phyloP scores from a whole-genome alignment of 2,797 vertebrate species.

The Hoplostethus mediterraneus region DNA sequence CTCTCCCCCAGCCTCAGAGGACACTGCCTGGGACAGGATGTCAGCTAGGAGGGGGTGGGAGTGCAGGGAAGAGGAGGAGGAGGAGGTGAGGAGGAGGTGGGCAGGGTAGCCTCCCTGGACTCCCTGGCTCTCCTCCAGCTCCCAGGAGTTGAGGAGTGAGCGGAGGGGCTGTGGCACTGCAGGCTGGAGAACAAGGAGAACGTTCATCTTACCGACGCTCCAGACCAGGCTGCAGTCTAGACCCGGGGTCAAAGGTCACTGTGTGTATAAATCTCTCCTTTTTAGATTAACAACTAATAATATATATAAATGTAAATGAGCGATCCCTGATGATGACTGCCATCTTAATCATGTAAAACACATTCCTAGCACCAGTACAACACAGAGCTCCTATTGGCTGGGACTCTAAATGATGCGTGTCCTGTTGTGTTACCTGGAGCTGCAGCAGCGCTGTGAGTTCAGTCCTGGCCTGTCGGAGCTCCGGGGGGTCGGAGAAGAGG shows the following conservation, averaged over 20 bases:
- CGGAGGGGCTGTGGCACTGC: constrained; percentile 58
- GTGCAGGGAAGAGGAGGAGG: constrained; percentile 17
- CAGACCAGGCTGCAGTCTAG: too few relatives aligned
- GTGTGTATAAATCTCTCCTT: too few relatives aligned
- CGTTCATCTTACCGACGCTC: too few relatives aligned
- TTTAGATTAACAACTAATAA: too few relatives aligned
- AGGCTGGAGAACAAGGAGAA: constrained; percentile 20
- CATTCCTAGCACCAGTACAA: too few relatives aligned
- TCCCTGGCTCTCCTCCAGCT: constrained; percentile 86
- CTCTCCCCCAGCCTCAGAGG: constrained; percentile 15
- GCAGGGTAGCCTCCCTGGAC: constrained; percentile 88
- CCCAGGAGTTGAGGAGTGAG: constrained; percentile 89
- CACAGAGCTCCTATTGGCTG: too few relatives aligned
- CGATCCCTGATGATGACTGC: too few relatives aligned
- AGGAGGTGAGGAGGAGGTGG: constrained; percentile 74
- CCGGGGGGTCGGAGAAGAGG: constrained; percentile 87
- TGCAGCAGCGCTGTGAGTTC: constrained; percentile 85
- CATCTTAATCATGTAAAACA: too few relatives aligned
- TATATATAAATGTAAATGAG: too few relatives aligned
- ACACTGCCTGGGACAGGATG: constrained; percentile 47
- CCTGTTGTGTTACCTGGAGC: constrained; percentile 47
- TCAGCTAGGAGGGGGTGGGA: constrained; percentile 74
- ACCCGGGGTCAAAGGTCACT: too few relatives aligned
- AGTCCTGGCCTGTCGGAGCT: constrained; percentile 73
- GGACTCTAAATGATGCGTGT: too few relatives aligned